Conservation (phyloP, 2,113 vertebrate species). For the Phrynocephalus versicolor region DNA sequence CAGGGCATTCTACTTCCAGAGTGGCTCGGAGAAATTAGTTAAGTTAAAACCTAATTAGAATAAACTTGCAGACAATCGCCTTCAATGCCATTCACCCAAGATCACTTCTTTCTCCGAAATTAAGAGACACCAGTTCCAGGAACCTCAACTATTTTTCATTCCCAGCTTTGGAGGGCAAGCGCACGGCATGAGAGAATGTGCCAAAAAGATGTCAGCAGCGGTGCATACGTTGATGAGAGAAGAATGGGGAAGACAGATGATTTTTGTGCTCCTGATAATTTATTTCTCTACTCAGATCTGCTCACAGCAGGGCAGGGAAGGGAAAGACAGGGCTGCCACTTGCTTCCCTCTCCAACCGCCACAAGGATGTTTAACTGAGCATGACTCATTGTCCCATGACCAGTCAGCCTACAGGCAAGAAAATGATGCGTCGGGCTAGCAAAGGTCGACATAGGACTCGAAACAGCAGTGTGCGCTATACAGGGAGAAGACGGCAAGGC, state of each 20-base stretch:
- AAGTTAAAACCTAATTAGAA: constrained; percentile 23
- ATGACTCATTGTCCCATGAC: not conserved
- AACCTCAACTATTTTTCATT: constrained; percentile 20
- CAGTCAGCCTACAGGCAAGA: not conserved
- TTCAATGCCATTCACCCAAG: constrained; percentile 11
- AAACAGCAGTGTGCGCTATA: not conserved
- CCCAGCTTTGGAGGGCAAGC: not conserved
- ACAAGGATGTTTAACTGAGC: not conserved
- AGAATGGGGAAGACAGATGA: not conserved
- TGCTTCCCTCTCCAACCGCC: constrained; percentile 17
- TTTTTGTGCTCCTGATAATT: not conserved
- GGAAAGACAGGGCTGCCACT: not conserved
- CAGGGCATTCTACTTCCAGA: constrained; percentile 8
- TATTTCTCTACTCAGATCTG: constrained; percentile 20
- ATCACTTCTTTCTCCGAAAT: constrained; percentile 27
- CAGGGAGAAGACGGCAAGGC: not conserved
- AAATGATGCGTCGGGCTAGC: constrained; percentile 2
- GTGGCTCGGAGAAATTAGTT: constrained; percentile 11
- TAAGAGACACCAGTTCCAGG: constrained; percentile 15
- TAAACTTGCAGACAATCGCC: constrained; percentile 18
- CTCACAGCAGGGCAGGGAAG: not conserved
- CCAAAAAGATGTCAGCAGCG: not conserved
- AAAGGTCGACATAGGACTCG: not conserved
- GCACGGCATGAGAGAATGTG: no score
- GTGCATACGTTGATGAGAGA: not conserved